phyloP scores from a whole-genome alignment of 2,113 vertebrate species.

The Dendropsophus ebraccatus region DNA sequence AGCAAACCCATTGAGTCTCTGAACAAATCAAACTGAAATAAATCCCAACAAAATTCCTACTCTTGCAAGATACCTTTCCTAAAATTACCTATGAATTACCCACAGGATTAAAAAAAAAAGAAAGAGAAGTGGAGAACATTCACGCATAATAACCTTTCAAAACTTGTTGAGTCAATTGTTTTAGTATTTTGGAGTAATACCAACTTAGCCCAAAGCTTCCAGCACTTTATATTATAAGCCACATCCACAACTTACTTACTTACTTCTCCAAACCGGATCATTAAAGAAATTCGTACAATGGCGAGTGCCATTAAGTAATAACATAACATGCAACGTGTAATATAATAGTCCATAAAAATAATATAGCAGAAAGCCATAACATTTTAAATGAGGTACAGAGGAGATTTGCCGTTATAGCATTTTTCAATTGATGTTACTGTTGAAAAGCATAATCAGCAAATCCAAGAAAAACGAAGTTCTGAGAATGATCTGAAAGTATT shows the following conservation, averaged over 20 bases:
- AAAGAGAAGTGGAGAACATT: not conserved
- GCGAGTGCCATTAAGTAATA: constrained; percentile 38
- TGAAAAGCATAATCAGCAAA: constrained; percentile 44
- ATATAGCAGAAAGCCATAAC: constrained; percentile 44
- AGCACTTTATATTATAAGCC: not conserved
- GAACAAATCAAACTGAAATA: too few relatives aligned
- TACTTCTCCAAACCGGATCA: not conserved
- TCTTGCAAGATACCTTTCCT: too few relatives aligned
- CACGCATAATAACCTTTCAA: not conserved
- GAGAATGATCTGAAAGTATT: constrained; percentile 27
- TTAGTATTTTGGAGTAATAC: not conserved
- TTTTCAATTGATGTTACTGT: constrained; percentile 29
- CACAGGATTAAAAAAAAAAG: not conserved
- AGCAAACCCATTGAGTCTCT: too few relatives aligned
- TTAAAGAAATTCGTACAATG: constrained; percentile 18
- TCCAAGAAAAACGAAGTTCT: constrained; percentile 32
- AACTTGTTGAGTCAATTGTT: constrained; percentile 6
- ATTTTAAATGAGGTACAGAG: constrained; percentile 33
- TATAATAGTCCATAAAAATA: constrained; percentile 52
- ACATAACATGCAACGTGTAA: constrained; percentile 26
- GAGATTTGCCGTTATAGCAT: constrained; percentile 39
- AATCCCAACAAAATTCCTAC: too few relatives aligned
- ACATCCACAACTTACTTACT: constrained; percentile 13
- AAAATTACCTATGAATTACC: too few relatives aligned
- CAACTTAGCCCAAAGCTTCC: constrained; percentile 13